Conservation (phyloP, 2,888 invertebrate species). For the Euplagia quadripunctaria region DNA sequence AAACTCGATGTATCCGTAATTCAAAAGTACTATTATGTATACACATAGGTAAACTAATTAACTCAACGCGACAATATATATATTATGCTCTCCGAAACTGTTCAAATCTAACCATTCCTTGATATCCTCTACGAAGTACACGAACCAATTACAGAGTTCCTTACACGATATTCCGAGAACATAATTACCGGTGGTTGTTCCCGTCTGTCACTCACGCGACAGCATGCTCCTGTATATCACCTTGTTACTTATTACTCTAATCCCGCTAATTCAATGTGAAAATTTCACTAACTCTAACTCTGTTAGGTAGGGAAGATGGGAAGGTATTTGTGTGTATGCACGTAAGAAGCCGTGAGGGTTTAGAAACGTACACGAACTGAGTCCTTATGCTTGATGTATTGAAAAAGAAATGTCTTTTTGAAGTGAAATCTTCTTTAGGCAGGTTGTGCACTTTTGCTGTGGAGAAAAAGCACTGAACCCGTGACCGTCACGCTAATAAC, state of each 20-base stretch:
- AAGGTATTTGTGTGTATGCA: conserved; percentile 4
- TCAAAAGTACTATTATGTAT: neutral
- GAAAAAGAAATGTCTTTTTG: too few species aligned
- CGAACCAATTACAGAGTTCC: conserved; percentile 55
- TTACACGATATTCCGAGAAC: conserved; percentile 67
- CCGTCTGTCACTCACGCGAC: conserved; percentile 66
- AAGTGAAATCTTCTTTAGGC: too few species aligned
- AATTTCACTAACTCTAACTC: conserved; percentile 19
- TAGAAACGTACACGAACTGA: too few species aligned
- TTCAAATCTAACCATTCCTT: conserved; percentile 17
- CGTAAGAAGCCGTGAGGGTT: neutral
- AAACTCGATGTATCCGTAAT: neutral
- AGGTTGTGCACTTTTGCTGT: too few species aligned
- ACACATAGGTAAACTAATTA: neutral
- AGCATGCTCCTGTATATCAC: conserved; percentile 46
- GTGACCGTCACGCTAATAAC: too few species aligned
- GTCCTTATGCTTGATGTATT: too few species aligned
- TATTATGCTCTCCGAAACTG: neutral
- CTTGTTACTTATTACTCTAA: conserved; percentile 46
- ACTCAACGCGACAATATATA: neutral
- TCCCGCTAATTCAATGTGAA: conserved; percentile 40
- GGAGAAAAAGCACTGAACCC: too few species aligned
- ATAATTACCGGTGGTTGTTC: conserved; percentile 73
- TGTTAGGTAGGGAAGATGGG: neutral
- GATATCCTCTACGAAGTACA: conserved; percentile 29